These are phyloP conservation scores for Macquaria ambigua DNA, from an alignment of 2,113 vertebrate species.

Conservation along the genomic window DNA sequence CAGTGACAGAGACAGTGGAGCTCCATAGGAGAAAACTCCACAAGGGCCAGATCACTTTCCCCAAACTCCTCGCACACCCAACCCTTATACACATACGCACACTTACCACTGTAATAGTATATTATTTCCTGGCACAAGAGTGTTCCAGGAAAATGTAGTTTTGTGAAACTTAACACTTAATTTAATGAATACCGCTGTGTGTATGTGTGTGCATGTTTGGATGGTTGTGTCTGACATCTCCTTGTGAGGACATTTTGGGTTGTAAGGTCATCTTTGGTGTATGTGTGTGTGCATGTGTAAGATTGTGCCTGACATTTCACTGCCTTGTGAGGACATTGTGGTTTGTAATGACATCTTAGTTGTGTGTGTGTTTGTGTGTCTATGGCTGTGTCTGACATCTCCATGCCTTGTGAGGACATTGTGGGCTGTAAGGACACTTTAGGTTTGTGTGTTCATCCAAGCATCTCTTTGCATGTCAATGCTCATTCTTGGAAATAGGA, in stretches of 20 bases:
- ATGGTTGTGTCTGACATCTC: neutral
- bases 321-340: neutral
- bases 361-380: neutral
- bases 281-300: neutral
- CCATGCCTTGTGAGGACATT: conserved; percentile 2
- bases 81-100: neutral
- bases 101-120: neutral
- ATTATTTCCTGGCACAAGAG: conserved; percentile 8
- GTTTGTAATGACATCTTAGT: neutral
- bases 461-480: conserved; percentile 20
- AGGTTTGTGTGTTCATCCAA: neutral
- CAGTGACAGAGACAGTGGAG: neutral
- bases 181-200: neutral
- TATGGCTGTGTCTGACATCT: neutral
- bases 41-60: neutral
- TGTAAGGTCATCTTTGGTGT: neutral
- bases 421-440: conserved; percentile 5
- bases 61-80: neutral
- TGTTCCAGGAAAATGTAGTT: conserved; percentile 2
- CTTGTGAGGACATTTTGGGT: neutral
- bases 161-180: neutral
- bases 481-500: conserved; percentile 29
- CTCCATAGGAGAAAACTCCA: neutral
- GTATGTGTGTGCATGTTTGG: neutral
- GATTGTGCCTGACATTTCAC: neutral